Evolutionary conservation across 2,113 vertebrate species (phyloP), one percentile per base, ranked within the genome.

Genomic region (Heloderma charlesbogerti): DNA sequence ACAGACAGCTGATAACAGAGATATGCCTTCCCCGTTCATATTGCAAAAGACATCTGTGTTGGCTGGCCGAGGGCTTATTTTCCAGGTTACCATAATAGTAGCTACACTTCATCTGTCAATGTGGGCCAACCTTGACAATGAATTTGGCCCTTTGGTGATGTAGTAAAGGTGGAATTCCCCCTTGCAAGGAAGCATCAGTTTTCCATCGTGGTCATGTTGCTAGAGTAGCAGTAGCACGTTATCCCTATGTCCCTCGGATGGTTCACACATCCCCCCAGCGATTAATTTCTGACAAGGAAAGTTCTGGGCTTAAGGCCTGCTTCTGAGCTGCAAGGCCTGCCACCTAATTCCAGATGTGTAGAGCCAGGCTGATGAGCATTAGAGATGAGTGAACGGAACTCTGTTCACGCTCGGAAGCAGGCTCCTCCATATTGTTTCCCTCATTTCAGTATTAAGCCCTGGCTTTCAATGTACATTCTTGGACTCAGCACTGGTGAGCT

Each of bases 31-130:
- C 43, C 25, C 22, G 43, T 43, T 54, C 15, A 57, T 72, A 72
- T 60, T 57, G 20, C 54, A 60, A 80, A 1, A 81, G n/a, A 54
- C 34, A 71, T 80, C 72, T 88, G 31, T 85, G 63, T 90, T 67
- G 91, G 80, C 45, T 89, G 89, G 78, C 3, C 37, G 89, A 87
- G 51, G 66, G 89, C 66, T 87, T 74, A 83, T 72, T 63, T 94
- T 92, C 81, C 93, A 77, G 83, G 31, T 29, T 88, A 29, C n/a
- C 22, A 3, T 75, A 71, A n/a, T 37, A 63, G 57, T 63, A 8
- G 91, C 78, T 92, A 92, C 54, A 20, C 12, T 84, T 84, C 34
- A 20, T 57, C 60, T 63, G 22, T 84, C n/a, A 86, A 16, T 3
- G 6, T 12, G 54, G n/a, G 69, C 69, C 48, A 69, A 10, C 48